Percentiles rank a stretch among this genome's conserved stretches.
Conservation (phyloP, 2,888 invertebrate genomes). For the Metacarcinus magister region DNA sequence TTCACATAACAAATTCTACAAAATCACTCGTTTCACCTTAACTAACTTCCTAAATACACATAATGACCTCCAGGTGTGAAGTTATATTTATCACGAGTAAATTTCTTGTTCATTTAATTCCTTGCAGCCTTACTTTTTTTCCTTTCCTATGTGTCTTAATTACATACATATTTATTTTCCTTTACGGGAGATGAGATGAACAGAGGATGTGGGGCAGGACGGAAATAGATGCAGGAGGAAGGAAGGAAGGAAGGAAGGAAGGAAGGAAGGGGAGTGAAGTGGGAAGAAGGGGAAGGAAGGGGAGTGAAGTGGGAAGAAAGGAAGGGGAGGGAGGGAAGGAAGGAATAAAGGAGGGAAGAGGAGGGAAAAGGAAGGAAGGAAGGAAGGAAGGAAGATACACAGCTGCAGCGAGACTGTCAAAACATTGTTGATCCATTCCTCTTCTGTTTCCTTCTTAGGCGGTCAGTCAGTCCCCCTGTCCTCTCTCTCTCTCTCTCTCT, state of each 20-base stretch:
- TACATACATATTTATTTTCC: background rate
- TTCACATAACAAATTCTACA: too few relatives aligned
- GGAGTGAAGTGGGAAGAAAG: background rate
- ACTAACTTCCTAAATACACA: too few relatives aligned
- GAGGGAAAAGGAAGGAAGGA: background rate
- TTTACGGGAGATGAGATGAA: background rate
- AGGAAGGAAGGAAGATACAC: background rate
- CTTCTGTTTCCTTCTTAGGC: conserved; percentile 2
- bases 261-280: background rate
- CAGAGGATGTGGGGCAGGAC: background rate
- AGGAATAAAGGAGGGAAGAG: background rate
- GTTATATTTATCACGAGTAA: too few relatives aligned
- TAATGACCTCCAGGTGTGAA: too few relatives aligned
- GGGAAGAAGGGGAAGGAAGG: too few relatives aligned
- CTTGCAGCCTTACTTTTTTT: too few relatives aligned
- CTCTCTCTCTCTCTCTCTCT: background rate
- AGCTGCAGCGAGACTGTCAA: conserved; percentile 10
- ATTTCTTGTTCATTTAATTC: background rate
- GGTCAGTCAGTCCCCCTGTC: too few relatives aligned
- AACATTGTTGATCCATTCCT: conserved; percentile 20
- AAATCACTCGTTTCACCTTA: too few relatives aligned
- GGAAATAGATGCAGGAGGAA: background rate
- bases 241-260: conserved; percentile 13
- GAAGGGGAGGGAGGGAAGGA: background rate
- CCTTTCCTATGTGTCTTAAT: too few relatives aligned